Conservation (phyloP, 1,140 invertebrate genomes). For the Gyrodactylus bullatarudis region DNA sequence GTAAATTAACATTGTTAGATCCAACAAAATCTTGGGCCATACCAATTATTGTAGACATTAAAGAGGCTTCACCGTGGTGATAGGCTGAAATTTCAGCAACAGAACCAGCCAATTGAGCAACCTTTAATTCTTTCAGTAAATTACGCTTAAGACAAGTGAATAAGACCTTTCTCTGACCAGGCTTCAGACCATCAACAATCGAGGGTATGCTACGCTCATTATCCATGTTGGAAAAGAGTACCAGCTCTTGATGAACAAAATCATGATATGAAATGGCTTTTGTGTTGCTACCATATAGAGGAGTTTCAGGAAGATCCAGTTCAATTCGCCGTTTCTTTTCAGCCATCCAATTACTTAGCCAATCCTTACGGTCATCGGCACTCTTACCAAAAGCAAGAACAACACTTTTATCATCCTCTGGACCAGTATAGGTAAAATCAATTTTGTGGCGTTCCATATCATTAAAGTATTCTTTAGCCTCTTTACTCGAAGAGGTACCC, state of each 20-base stretch:
- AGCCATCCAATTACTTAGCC: conserved; percentile 29
- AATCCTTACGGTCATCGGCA: conserved; percentile 60
- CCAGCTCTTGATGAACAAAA: conserved; percentile 82
- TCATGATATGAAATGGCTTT: conserved; percentile 48
- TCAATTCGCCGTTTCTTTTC: conserved; percentile 38
- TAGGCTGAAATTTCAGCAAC: conserved; percentile 81
- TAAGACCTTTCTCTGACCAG: conserved; percentile 67
- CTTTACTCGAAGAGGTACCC: conserved; percentile 63
- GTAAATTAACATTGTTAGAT: conserved; percentile 79
- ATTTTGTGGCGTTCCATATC: conserved; percentile 77
- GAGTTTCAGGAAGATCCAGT: conserved; percentile 45
- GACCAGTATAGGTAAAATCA: conserved; percentile 37
- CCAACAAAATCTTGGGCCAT: conserved; percentile 41
- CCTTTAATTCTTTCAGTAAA: conserved; percentile 77
- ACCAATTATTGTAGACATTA: conserved; percentile 78
- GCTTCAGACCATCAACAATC: conserved; percentile 73
- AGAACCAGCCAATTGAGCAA: conserved; percentile 77
- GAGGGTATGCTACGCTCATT: conserved; percentile 78
- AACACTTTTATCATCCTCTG: conserved; percentile 3
- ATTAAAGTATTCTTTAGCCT: conserved; percentile 90
- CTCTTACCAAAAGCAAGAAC: conserved; percentile 24
- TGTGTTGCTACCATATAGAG: conserved; percentile 60
- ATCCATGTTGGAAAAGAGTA: conserved; percentile 80
- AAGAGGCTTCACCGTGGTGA: conserved; percentile 74
- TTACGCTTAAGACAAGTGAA: conserved; percentile 78